These are phyloP conservation scores for Lithophane ornitopus DNA, from an alignment of 2,888 invertebrate species.

Conservation along the genomic window DNA sequence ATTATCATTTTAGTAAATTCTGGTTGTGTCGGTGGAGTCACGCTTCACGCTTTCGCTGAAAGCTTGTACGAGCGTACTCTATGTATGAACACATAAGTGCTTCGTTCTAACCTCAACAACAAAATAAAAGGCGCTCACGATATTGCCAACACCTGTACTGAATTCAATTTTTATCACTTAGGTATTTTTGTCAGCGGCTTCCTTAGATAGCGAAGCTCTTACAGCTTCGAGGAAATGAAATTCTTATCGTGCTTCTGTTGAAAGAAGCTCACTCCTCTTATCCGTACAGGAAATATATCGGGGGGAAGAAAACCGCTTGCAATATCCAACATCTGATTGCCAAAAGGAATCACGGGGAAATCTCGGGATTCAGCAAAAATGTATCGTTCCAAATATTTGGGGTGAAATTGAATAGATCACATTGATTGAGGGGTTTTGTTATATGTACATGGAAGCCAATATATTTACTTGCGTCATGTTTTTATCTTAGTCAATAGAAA, in stretches of 20 bases:
- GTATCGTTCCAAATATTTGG: slow-evolving; percentile 73
- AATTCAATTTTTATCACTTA: slow-evolving; percentile 88
- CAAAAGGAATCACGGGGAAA: slow-evolving; percentile 81
- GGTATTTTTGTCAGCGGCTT: slow-evolving; percentile 89
- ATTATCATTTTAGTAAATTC: slow-evolving; percentile 64
- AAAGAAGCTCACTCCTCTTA: slow-evolving; percentile 88
- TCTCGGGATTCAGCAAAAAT: slow-evolving; percentile 77
- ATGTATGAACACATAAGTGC: slow-evolving; percentile 51
- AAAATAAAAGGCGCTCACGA: slow-evolving; percentile 73
- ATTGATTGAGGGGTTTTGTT: slow-evolving; percentile 46
- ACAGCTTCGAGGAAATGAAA: slow-evolving; percentile 89
- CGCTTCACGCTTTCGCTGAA: slow-evolving; percentile 40
- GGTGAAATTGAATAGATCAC: slow-evolving; percentile 63
- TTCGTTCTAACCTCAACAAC: slow-evolving; percentile 58
- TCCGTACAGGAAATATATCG: slow-evolving; percentile 88
- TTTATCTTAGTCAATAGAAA: slow-evolving; percentile 12
- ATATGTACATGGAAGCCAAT: slow-evolving; percentile 14
- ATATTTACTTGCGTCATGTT: slow-evolving; percentile 18
- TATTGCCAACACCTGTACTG: slow-evolving; percentile 80
- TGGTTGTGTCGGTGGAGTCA: slow-evolving; percentile 41
- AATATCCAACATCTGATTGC: slow-evolving; percentile 87
- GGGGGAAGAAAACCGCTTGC: slow-evolving; percentile 78
- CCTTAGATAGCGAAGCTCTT: slow-evolving; percentile 87
- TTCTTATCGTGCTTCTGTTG: slow-evolving; percentile 89
- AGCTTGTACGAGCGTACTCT: slow-evolving; percentile 42